A percentile compares a stretch with the other conserved stretches of the same genome.
Evolutionary conservation across 2,113 vertebrate species (phyloP).

Genomic region (Acrocephalus kingi): DNA sequence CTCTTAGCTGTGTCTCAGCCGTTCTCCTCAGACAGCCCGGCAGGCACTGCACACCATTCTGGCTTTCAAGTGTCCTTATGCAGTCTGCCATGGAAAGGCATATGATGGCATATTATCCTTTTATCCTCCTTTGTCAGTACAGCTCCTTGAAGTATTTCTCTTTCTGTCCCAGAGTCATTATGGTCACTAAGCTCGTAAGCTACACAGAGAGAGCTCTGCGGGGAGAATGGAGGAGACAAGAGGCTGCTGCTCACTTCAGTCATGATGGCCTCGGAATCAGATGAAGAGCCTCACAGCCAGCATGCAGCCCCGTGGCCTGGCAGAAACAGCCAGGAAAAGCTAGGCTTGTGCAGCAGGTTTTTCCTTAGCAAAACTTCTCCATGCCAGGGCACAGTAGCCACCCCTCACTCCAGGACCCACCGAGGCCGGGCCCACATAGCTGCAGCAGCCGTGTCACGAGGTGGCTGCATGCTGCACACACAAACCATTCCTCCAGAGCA

Average conservation of each 20-base stretch:
- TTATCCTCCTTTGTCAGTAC: constrained; percentile 11
- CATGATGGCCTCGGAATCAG: accelerated
- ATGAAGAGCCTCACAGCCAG: not conserved
- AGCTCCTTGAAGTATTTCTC: constrained; percentile 17
- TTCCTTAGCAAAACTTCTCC: not conserved
- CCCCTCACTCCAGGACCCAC: accelerated
- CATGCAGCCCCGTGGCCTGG: accelerated
- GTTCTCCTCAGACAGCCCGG: not conserved
- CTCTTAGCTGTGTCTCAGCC: not conserved
- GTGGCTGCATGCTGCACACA: accelerated
- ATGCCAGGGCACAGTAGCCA: not conserved
- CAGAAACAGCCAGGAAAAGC: not conserved
- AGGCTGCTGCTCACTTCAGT: constrained; percentile 16
- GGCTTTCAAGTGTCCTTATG: not conserved
- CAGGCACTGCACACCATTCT: accelerated
- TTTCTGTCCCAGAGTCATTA: constrained; percentile 18
- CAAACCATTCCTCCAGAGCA: not conserved
- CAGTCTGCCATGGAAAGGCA: not conserved
- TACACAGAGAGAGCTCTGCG: not conserved
- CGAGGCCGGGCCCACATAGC: accelerated
- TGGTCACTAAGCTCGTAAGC: not conserved
- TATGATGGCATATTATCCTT: not conserved
- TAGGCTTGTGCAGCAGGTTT: not conserved
- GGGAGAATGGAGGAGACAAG: not conserved
- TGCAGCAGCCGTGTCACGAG: accelerated